A percentile compares a stretch with the other conserved stretches of the same genome.
Conservation (phyloP, 2,888 invertebrate genomes). For the Epistrophe eligans region DNA sequence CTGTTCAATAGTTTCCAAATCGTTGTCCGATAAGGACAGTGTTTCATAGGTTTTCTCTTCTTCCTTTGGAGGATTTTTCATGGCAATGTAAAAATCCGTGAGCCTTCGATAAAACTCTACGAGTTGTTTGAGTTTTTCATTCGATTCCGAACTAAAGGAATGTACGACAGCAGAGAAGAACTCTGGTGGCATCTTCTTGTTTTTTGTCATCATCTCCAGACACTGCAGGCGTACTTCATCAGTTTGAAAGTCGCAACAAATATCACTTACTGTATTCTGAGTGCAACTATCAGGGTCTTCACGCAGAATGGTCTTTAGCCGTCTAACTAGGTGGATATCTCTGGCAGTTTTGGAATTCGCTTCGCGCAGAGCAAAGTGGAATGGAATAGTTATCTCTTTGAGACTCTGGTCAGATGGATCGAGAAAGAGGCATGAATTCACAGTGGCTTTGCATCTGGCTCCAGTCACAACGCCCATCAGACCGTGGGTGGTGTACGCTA, state of each 20-base stretch:
- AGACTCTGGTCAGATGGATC: slow-evolving; percentile 91
- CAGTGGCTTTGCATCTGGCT: slow-evolving; percentile 86
- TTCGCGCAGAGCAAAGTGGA: slow-evolving; percentile 94
- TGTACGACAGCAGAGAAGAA: slow-evolving; percentile 85
- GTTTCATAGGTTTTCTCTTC: slow-evolving; percentile 77
- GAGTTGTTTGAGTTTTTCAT: slow-evolving; percentile 81
- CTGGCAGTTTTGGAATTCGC: slow-evolving; percentile 94
- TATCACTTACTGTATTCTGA: slow-evolving; percentile 77
- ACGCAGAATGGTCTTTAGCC: slow-evolving; percentile 88
- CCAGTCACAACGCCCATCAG: slow-evolving; percentile 89
- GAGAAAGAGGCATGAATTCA: slow-evolving; percentile 91
- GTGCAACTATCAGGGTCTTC: slow-evolving; percentile 84
- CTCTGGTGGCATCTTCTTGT: slow-evolving; percentile 87
- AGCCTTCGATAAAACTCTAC: slow-evolving; percentile 80
- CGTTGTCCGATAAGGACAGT: slow-evolving; percentile 79
- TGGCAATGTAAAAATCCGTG: slow-evolving; percentile 81
- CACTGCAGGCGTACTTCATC: slow-evolving; percentile 89
- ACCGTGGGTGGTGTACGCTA: slow-evolving; percentile 92
- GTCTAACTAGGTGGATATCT: slow-evolving; percentile 93
- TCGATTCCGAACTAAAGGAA: slow-evolving; percentile 81
- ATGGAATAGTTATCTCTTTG: slow-evolving; percentile 94
- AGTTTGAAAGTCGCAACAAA: slow-evolving; percentile 88
- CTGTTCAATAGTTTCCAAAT: slow-evolving; percentile 87
- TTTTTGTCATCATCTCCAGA: slow-evolving; percentile 88
- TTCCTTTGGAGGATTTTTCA: slow-evolving; percentile 77